Conservation (phyloP, 2,888 invertebrate species). For the Dolichopus griseipennis region DNA sequence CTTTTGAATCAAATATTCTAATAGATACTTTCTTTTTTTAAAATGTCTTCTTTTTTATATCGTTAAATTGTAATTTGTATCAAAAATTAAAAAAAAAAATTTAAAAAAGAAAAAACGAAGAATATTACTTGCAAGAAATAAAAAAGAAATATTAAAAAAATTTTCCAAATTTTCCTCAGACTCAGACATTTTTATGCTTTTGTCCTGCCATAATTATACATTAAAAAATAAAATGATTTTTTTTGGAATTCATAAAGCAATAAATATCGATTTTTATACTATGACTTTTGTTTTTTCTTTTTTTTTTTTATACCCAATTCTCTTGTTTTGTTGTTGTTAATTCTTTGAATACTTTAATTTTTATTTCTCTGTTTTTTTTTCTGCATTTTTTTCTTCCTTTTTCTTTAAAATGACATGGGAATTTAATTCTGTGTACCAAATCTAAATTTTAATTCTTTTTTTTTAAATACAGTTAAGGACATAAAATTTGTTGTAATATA, state of each 20-base stretch:
- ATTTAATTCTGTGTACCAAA: neutral
- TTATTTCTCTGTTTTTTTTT: no score
- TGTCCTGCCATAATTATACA: neutral
- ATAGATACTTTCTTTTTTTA: no score
- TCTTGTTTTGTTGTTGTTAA: neutral
- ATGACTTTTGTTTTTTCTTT: no score
- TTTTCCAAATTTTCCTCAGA: neutral
- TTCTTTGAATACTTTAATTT: neutral
- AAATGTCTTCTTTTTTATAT: no score
- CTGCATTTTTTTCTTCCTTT: neutral
- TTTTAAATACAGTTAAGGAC: no score
- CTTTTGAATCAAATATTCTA: no score
- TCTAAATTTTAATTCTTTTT: no score
- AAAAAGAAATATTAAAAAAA: neutral
- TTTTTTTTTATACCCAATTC: no score
- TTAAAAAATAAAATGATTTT: no score
- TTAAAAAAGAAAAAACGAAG: neutral
- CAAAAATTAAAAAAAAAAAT: slow-evolving; percentile 6
- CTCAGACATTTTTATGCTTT: slow-evolving; percentile 4
- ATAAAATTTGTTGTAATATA: no score
- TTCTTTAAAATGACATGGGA: neutral
- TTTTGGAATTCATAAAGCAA: neutral
- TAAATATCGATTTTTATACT: neutral
- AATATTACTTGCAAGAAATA: neutral
- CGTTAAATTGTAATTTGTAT: no score